Evolutionary conservation across 2,888 invertebrate genomes (phyloP), one percentile per base, ranked within the genome.

Genomic region (Pomacea canaliculata): DNA sequence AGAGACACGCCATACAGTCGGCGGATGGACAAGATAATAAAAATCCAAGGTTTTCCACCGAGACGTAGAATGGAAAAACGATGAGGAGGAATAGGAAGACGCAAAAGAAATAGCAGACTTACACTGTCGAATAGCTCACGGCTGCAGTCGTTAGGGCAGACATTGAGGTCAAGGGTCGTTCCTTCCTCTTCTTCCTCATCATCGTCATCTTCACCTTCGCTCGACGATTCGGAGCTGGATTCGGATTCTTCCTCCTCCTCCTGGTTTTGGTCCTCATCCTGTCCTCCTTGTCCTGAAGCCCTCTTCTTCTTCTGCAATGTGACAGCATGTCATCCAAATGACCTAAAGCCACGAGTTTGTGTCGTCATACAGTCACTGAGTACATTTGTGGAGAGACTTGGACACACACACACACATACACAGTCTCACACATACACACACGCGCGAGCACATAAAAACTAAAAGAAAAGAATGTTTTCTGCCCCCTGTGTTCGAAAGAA

Each of bases 171-270:
- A 9, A 23, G 37, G 27, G 48, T 23, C 7, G 49, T 2, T 8
- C 13, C 48, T 16, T 69, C 62, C 4, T 74, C 74, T 8, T 74
- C 69, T 13, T 69, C 69, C 3, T 69, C 74, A 0, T 68, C 68
- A 8, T 65, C 63, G 5, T 73, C 74, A 7, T 48, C 62, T 3
- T 69, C 69, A 12, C n/a, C 46, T 8, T 62, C 63, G 13, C 59
- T 59, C 18, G 56, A 56, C 3, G 68, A 68, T 3, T 74, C 74
- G 12, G 74, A 69, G 8, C 67, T 67, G 1, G 69, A 69, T 69
- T 69, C 19, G 23, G 23, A 23, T 23, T 68, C 68, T 9, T 48
- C 73, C 8, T 73, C 73, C 10, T 73, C 66, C 48, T 63, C 63
- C n/a, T 27, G 5, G 5, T 19, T 37, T 3, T 37, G 37, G 37